Evolutionary conservation across 2,113 vertebrate species (phyloP).

Genomic region (Plotosus lineatus): DNA sequence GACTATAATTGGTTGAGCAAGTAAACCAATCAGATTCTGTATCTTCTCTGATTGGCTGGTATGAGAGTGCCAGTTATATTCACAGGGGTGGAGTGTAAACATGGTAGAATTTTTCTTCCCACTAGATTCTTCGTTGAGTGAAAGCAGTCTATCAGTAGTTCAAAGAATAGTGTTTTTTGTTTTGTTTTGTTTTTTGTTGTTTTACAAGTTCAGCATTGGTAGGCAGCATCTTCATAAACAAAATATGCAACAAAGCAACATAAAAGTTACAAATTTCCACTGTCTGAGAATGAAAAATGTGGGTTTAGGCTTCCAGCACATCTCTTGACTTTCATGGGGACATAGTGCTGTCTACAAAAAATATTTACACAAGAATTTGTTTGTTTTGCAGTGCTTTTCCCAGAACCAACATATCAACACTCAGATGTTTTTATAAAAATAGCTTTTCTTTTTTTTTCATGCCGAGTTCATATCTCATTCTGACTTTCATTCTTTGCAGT

Average conservation of each 20-base stretch:
- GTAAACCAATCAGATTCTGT: constrained; percentile 56
- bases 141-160: not conserved
- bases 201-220: too few relatives aligned
- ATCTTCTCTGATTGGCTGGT: constrained; percentile 61
- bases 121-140: not conserved
- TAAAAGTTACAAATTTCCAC: not conserved
- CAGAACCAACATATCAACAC: not conserved
- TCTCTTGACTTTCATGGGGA: not conserved
- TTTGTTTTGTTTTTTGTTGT: too few relatives aligned
- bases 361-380: not conserved
- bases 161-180: not conserved
- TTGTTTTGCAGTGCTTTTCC: not conserved
- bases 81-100: constrained; percentile 28
- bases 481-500: not conserved
- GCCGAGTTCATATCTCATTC: too few relatives aligned
- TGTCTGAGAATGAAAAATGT: not conserved
- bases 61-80: constrained; percentile 62
- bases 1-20: not conserved
- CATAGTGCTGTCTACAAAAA: not conserved
- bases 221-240: not conserved
- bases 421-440: not conserved
- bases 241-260: not conserved
- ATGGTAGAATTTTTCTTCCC: not conserved
- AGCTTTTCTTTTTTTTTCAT: not conserved
- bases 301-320: not conserved